A percentile compares a stretch with the other conserved stretches of the same genome.
Evolutionary conservation across 2,113 vertebrate genomes (phyloP).

Genomic region (Setophaga coronata): DNA sequence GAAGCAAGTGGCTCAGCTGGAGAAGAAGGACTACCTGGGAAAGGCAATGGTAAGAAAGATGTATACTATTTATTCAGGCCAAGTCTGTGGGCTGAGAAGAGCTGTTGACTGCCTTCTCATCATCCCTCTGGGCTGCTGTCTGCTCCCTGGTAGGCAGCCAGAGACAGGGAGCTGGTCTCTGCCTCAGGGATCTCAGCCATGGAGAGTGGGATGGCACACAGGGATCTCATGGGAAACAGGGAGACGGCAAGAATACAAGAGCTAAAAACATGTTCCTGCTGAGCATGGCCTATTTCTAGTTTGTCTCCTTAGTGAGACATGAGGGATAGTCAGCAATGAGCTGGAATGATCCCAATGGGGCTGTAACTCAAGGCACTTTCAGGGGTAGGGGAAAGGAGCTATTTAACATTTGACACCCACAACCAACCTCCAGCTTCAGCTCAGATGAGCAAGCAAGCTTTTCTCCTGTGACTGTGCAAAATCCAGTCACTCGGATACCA

Average conservation of each 20-base stretch:
- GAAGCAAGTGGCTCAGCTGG: slow-evolving; percentile 92
- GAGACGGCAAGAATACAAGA: neutral
- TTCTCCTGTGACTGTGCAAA: neutral
- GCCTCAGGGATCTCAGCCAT: neutral
- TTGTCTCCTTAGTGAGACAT: neutral
- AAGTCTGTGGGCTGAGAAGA: neutral
- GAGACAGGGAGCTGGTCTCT: neutral
- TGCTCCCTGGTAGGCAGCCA: neutral
- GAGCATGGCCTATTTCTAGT: neutral
- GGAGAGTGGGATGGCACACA: neutral
- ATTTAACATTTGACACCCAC: neutral
- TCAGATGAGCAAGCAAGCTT: neutral
- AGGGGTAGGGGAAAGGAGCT: neutral
- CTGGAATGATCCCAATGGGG: neutral
- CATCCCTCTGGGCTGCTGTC: neutral
- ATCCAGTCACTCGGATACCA: neutral
- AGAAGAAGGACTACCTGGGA: slow-evolving; percentile 95
- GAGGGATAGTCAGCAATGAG: neutral
- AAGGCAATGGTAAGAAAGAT: slow-evolving; percentile 86
- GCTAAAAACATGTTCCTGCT: neutral
- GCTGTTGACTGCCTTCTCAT: neutral
- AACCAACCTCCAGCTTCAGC: neutral
- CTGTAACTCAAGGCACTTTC: neutral
- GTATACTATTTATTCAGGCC: neutral
- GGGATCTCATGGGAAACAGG: neutral